Conservation (phyloP, 2,888 invertebrate species). For the Acanthosepion esculentum region DNA sequence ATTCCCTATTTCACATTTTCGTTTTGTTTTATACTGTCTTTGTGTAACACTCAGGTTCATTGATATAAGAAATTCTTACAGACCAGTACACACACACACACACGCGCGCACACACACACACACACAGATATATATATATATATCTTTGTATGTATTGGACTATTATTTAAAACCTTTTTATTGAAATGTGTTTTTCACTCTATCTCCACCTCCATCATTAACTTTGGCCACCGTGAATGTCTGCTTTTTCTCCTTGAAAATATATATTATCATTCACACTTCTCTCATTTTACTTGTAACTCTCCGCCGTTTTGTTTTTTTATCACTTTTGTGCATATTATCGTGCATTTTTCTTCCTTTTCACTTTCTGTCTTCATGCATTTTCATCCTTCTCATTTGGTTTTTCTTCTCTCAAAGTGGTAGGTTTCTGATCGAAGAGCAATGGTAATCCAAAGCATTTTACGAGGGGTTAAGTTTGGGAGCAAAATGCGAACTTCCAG, state of each 20-base stretch:
- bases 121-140: no score
- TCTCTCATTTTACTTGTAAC: background rate
- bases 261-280: background rate
- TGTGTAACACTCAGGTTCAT: no score
- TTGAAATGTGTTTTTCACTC: background rate
- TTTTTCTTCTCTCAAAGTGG: background rate
- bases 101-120: no score
- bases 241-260: background rate
- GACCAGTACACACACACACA: background rate
- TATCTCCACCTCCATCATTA: background rate
- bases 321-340: background rate
- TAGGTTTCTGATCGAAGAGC: constrained; percentile 20
- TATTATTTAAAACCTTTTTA: background rate
- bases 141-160: no score
- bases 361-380: background rate
- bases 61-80: background rate
- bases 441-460: constrained; percentile 14
- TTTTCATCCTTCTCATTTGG: background rate
- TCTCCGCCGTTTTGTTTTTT: background rate
- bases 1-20: no score
- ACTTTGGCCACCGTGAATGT: background rate
- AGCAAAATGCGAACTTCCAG: background rate
- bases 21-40: no score
- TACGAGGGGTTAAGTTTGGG: constrained; percentile 33
- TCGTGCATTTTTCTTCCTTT: background rate